Evolutionary conservation across 2,797 vertebrate species (phyloP), one percentile per base, ranked within the genome.

Genomic region (Cyprinodon diabolis): DNA sequence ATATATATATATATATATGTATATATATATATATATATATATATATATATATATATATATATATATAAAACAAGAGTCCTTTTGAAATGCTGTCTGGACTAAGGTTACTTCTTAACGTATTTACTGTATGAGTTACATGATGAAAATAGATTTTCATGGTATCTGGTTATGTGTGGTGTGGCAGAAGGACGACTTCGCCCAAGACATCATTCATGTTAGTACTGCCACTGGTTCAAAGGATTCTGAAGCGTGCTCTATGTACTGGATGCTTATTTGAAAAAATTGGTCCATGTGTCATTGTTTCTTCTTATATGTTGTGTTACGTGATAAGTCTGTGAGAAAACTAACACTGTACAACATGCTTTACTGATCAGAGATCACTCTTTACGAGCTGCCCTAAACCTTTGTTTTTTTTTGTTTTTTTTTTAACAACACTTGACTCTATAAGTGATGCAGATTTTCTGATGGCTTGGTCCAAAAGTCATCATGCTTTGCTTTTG

Each of bases 331-430:
- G 56, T 75, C 63, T 69, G 25, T 21, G 37, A 51, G 54, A 69
- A 72, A 54, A 69, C 49, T 79, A 79, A 77, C 54, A 47, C 60
- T 77, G 75, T 71, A 65, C 56, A 67, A 51, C 57, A 62, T 10
- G 30, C 62, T 1, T 49, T 72, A 71, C 76, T 66, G 78, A 83
- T 87, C 86, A 77, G 63, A 79, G 56, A 86, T 86, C 63, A 3
- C 23, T 83, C 35, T 66, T 84, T 52, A n/a, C 62, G 60, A n/a
- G 68, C 67, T 6, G 72, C 74, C 66, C 6, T 77, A 47, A 80
- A 85, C 72, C 82, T n/a, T n/a, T n/a, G n/a, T n/a, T n/a, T n/a
- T n/a, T n/a, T n/a, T n/a, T n/a, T n/a, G n/a, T n/a, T n/a, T n/a
- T n/a, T n/a, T n/a, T 71, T 79, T 81, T 21, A 73, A 71, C 13